phyloP scores from a whole-genome alignment of 2,113 vertebrate genomes.

The Stercorarius parasiticus region DNA sequence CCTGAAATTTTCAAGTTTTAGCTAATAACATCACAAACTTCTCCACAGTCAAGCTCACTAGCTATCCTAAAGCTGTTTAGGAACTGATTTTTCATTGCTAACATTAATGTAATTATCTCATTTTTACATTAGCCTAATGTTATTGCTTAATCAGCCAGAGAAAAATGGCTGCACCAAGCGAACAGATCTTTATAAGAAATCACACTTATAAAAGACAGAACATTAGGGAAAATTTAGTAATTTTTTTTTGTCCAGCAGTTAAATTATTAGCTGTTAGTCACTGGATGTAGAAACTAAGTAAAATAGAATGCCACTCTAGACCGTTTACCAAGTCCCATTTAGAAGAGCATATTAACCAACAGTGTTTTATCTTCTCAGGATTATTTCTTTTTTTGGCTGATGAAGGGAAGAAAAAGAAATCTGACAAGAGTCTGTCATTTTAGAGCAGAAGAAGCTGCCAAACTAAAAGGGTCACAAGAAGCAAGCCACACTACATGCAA shows the following conservation, averaged over 20 bases:
- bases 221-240: not conserved
- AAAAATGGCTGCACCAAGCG: not conserved
- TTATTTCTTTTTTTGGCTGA: not conserved
- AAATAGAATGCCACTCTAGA: not conserved
- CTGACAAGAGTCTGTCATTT: not conserved
- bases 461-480: not conserved
- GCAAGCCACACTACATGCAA: not conserved
- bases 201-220: not conserved
- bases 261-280: not conserved
- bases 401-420: not conserved
- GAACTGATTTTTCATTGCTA: not conserved
- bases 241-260: not conserved
- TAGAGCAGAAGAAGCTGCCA: not conserved
- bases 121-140: not conserved
- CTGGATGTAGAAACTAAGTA: not conserved
- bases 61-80: not conserved
- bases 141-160: not conserved
- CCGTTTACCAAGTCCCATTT: not conserved
- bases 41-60: not conserved
- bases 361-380: not conserved
- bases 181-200: not conserved
- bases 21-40: not conserved
- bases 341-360: not conserved
- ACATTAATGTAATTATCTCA: not conserved
- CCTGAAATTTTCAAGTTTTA: not conserved